Evolutionary conservation across 2,888 invertebrate species (phyloP).

Genomic region (Drosophila tanythrix): DNA sequence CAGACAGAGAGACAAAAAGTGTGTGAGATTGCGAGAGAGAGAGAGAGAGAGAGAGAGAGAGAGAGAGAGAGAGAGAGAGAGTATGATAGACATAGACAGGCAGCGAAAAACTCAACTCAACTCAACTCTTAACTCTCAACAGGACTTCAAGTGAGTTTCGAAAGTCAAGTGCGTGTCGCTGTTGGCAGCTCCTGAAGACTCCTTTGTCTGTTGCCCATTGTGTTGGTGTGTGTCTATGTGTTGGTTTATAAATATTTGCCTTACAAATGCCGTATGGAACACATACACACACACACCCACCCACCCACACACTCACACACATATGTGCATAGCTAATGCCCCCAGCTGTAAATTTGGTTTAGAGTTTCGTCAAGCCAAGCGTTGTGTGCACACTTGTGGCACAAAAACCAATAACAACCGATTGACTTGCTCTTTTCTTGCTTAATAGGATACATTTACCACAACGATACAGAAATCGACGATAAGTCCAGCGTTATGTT

Average conservation of each 20-base stretch:
- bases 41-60: constrained; percentile 4
- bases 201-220: constrained; percentile 24
- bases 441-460: constrained; percentile 5
- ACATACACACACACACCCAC: not conserved
- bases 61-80: constrained; percentile 1
- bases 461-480: constrained; percentile 1
- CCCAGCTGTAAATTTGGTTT: constrained; percentile 19
- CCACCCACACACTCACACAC: not conserved
- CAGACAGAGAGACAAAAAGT: constrained; percentile 5
- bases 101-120: constrained; percentile 48
- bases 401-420: constrained; percentile 9
- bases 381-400: constrained; percentile 36
- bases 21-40: not conserved
- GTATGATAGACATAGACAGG: constrained; percentile 14
- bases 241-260: constrained; percentile 75
- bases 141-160: constrained; percentile 75
- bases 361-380: constrained; percentile 14
- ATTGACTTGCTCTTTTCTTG: constrained; percentile 21
- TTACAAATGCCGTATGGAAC: constrained; percentile 61
- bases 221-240: constrained; percentile 39
- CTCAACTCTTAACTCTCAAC: constrained; percentile 52
- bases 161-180: constrained; percentile 79
- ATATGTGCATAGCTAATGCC: constrained; percentile 19
- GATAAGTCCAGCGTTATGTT: constrained; percentile 3
- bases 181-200: constrained; percentile 63